Base-by-base conservation (phyloP, 2,113 vertebrate species). In the Noturus placidus region DNA sequence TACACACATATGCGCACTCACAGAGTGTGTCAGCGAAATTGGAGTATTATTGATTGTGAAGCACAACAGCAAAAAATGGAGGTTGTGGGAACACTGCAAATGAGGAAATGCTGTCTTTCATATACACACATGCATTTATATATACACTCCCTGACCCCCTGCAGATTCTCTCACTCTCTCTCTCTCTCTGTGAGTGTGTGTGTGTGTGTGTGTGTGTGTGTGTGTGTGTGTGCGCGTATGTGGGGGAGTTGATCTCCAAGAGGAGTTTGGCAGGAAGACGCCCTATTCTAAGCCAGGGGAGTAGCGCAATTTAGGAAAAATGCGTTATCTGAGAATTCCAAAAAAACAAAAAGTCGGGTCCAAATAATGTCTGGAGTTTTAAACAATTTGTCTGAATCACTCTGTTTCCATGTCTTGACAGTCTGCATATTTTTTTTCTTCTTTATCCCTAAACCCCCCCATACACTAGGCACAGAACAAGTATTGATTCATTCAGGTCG, bases 51-150 rank as follows among this genome's bases (percentile, higher is more conserved):
- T 87, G 88, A 87, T 78, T 79, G 77, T 83, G 72, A 86, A 85
- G 35, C 76, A 87, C 88, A 88, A 88, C 84, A 89, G 88, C 22
- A n/a, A n/a, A 52, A 35, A 35, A 56, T 69, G 57, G 67, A 87
- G 67, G 52, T 77, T 91, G 84, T 91, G 90, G 90, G 88, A 89
- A 89, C 59, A 59, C n/a, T 81, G 74, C 70, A 85, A 81, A 91
- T 70, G 80, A 89, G 87, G 88, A 91, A 91, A 65, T 84, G 87
- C 78, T 82, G 85, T 56, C 70, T 56, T 87, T 57, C 52, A 76
- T 61, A 76, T 19, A 86, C 65, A 81, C 78, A 82, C 78, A 84
- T 74, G 5, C 81, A 81, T 61, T 42, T 61, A 25, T 65, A 69
- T 69, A 83, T 78, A 85, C 56, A 87, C 83, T 89, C 86, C 67